Base-by-base conservation (phyloP, 2,888 invertebrate genomes). In the Drosophila greeni region DNA sequence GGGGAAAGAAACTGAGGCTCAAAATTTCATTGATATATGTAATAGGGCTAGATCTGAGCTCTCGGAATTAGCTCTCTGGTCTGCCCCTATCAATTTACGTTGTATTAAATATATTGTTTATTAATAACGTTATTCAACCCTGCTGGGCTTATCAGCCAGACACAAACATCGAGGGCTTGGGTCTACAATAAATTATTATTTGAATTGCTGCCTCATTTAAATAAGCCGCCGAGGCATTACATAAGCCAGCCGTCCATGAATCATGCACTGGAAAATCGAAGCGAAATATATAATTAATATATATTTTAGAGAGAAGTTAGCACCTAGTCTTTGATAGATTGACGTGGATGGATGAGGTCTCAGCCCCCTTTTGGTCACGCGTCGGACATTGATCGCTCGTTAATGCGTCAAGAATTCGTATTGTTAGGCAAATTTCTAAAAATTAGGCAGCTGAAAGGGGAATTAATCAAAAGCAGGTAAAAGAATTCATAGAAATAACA, bases 61-160 rank as follows among this genome's bases (percentile, higher is more conserved):
- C 33, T 26, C 14, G 48, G 49, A 40, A 61, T 62, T 34, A 61
- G 56, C 23, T 42, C 9, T 47, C 23, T 12, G 39, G 20, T 36
- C 14, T 31, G 23, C 51, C 16, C 23, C 29, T 52, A 62, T 62
- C 52, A 37, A 43, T 37, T 52, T 52, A 64, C 31, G 52, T 16
- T 52, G 42, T 64, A 74, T 42, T 64, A 64, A 45, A 47, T 59
- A 76, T 74, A 74, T 39, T 74, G 65, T 70, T 74, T 80, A 74
- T 56, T 48, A 51, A 42, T 62, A 54, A 48, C 64, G 69, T 67
- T 72, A 70, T 37, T 64, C 70, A 76, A 70, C 43, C 29, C 67
- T 39, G 60, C 54, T 11, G 9, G 14, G 70, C 83, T 78, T 78
- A 80, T 71, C 83, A 73, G 70, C 31, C 58, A 54, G 70, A 68